phyloP scores from a whole-genome alignment of 2,113 vertebrate genomes.

The Cyprinodon tularosa region DNA sequence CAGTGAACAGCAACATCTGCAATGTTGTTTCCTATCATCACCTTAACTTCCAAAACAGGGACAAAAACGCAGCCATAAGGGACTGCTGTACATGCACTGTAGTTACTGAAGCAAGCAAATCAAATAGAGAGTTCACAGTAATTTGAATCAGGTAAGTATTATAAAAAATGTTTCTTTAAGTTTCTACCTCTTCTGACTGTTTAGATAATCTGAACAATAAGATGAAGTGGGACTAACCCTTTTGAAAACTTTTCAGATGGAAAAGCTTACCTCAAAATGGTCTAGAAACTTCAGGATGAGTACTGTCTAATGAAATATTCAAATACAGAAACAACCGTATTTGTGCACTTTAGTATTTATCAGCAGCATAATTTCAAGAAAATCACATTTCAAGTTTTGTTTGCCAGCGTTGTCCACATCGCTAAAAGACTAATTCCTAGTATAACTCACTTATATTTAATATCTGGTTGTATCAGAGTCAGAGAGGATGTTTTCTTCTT shows the following conservation, averaged over 20 bases:
- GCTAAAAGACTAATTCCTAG: constrained; percentile 26
- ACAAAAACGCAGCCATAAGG: constrained; percentile 1
- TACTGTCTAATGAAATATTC: background rate
- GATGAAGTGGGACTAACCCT: too few species aligned
- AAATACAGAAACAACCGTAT: background rate
- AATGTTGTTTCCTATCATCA: constrained; percentile 20
- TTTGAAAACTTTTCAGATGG: constrained; percentile 1
- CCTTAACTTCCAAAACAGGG: background rate
- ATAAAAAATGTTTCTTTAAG: constrained; percentile 10
- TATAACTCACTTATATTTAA: constrained; percentile 49
- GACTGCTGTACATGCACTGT: background rate
- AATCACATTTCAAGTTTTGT: constrained; percentile 19
- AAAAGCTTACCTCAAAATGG: background rate
- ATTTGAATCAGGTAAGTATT: constrained; percentile 26
- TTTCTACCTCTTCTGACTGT: constrained; percentile 12
- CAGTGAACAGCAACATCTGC: constrained; percentile 49
- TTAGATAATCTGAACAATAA: constrained; percentile 3
- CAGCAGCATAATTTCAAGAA: background rate
- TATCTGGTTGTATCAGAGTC: background rate
- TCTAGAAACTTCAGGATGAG: background rate
- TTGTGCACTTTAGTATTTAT: background rate
- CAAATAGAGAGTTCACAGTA: constrained; percentile 5
- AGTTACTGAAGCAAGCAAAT: background rate
- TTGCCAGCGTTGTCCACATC: background rate
- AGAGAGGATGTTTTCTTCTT: background rate